Percentiles rank a stretch among this genome's conserved stretches.
These are phyloP conservation scores for Isotomurus palustris DNA, from an alignment of 2,888 invertebrate species.

Conservation along the genomic window DNA sequence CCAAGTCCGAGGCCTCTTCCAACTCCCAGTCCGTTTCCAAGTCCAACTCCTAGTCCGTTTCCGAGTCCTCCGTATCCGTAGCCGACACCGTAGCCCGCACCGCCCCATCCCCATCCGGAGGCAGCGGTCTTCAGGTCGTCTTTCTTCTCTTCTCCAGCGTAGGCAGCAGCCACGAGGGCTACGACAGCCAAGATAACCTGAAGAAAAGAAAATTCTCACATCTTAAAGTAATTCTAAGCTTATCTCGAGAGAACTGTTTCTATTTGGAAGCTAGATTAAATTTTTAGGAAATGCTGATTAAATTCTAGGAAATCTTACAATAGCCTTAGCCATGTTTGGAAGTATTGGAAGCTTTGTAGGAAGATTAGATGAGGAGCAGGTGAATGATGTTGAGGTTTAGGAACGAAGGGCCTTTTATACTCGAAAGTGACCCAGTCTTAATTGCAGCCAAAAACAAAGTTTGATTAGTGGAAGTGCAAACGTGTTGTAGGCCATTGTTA, in stretches of 20 bases:
- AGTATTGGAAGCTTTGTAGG: neutral
- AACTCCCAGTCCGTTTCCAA: too few species aligned
- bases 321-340: neutral
- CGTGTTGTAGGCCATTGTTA: too few species aligned
- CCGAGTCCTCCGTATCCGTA: neutral
- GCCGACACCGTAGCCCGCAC: constrained; percentile 2
- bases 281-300: too few species aligned
- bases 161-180: constrained; percentile 14
- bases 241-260: neutral
- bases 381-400: neutral
- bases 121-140: constrained; percentile 6
- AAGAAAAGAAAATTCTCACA: constrained; percentile 7
- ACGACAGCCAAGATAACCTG: constrained; percentile 14
- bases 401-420: neutral
- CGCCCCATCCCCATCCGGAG: constrained; percentile 5
- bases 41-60: neutral
- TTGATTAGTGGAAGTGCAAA: too few species aligned
- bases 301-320: neutral
- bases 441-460: too few species aligned
- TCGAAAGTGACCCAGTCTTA: too few species aligned
- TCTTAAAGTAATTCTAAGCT: neutral
- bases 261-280: too few species aligned
- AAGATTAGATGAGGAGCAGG: neutral
- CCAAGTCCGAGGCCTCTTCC: neutral
- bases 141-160: constrained; percentile 19